phyloP scores from a whole-genome alignment of 2,797 vertebrate species.

The Acipenser ruthenus region DNA sequence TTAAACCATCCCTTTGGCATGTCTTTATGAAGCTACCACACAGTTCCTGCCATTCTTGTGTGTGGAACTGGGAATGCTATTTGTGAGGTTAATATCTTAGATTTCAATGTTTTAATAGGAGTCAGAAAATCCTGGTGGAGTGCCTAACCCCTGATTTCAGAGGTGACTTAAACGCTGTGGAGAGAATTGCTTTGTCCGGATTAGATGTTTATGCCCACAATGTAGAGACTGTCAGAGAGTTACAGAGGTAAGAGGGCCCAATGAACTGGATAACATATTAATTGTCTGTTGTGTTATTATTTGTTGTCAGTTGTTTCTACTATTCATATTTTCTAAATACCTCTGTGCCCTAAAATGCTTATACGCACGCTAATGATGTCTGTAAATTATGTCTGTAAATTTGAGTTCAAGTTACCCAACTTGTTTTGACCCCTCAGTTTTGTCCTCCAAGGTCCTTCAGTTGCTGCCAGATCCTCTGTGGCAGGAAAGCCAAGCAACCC shows the following conservation, averaged over 20 bases:
- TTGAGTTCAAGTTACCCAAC: too few species aligned
- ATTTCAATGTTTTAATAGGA: constrained; percentile 48
- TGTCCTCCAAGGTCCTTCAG: too few species aligned
- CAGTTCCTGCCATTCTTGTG: background rate
- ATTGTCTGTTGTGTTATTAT: too few species aligned
- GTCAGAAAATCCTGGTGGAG: constrained; percentile 79
- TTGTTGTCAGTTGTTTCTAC: too few species aligned
- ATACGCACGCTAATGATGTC: too few species aligned
- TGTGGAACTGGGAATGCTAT: background rate
- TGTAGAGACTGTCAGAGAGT: constrained; percentile 85
- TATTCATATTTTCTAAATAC: too few species aligned
- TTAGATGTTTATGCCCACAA: constrained; percentile 95
- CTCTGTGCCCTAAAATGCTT: too few species aligned
- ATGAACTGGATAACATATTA: background rate
- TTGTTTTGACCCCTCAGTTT: too few species aligned
- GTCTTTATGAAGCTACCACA: background rate
- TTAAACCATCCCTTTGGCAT: background rate
- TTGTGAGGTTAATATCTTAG: background rate
- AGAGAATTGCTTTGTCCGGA: constrained; percentile 76
- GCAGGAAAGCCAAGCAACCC: background rate
- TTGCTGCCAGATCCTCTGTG: too few species aligned
- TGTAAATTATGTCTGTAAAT: too few species aligned
- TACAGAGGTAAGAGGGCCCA: constrained; percentile 69
- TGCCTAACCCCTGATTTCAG: constrained; percentile 94
- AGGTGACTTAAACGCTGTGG: constrained; percentile 77